These are phyloP conservation scores for Oryzaephilus surinamensis DNA, from an alignment of 1,140 invertebrate genomes.

Conservation along the genomic window DNA sequence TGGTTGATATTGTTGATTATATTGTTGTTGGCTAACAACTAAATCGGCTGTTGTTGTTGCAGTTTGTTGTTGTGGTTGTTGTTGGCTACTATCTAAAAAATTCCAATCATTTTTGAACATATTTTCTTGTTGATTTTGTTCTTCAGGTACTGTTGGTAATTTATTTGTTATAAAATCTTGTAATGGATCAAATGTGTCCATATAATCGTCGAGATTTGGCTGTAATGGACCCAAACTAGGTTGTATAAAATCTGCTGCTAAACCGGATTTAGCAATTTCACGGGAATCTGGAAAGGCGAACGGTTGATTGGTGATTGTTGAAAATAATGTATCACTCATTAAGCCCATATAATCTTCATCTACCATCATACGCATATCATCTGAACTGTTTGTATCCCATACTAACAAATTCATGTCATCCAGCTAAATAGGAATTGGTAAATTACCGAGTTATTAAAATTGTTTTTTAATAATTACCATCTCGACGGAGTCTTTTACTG, in stretches of 20 bases:
- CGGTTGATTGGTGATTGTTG: slow-evolving; percentile 80
- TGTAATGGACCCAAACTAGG: slow-evolving; percentile 93
- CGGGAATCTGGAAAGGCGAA: slow-evolving; percentile 93
- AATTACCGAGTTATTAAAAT: not conserved
- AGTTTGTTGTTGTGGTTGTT: slow-evolving; percentile 10
- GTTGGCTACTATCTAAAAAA: not conserved
- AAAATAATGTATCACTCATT: slow-evolving; percentile 83
- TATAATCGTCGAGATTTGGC: slow-evolving; percentile 94
- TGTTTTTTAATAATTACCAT: slow-evolving; percentile 45
- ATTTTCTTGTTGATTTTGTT: slow-evolving; percentile 26
- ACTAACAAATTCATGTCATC: slow-evolving; percentile 70
- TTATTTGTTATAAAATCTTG: slow-evolving; percentile 60
- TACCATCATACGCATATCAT: slow-evolving; percentile 65
- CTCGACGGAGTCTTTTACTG: slow-evolving; percentile 62
- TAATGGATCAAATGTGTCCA: slow-evolving; percentile 78
- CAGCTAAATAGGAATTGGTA: slow-evolving; percentile 44
- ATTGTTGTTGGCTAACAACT: not conserved
- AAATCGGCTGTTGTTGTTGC: slow-evolving; percentile 6
- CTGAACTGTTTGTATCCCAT: slow-evolving; percentile 53
- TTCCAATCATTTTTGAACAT: not conserved
- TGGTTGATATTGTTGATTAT: slow-evolving; percentile 12
- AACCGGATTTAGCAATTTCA: slow-evolving; percentile 70
- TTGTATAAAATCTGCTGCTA: slow-evolving; percentile 92
- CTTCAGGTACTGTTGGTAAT: slow-evolving; percentile 55
- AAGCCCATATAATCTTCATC: slow-evolving; percentile 85